A percentile compares a stretch with the other conserved stretches of the same genome.
Evolutionary conservation across 2,888 invertebrate species (phyloP).

Genomic region (Beris chalybata): DNA sequence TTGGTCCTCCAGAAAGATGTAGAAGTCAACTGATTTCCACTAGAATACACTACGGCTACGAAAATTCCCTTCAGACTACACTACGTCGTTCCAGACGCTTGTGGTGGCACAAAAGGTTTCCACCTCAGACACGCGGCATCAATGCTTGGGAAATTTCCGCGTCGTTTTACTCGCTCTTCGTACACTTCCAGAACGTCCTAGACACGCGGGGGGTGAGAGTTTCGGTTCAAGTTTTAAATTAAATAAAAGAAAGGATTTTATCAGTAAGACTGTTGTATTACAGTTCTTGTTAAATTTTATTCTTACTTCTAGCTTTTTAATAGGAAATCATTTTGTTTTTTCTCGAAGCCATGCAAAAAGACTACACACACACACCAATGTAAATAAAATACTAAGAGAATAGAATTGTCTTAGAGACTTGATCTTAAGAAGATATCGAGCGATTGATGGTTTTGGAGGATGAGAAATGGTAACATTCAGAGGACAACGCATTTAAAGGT

Average conservation of each 20-base stretch:
- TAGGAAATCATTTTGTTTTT: too few relatives aligned
- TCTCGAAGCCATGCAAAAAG: too few relatives aligned
- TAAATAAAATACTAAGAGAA: too few relatives aligned
- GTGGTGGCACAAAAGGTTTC: conserved; percentile 74
- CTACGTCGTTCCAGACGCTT: conserved; percentile 41
- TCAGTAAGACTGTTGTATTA: background rate
- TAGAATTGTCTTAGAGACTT: too few relatives aligned
- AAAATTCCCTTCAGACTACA: conserved; percentile 17
- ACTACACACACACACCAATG: too few relatives aligned
- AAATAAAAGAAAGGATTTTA: background rate
- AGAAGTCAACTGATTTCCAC: background rate
- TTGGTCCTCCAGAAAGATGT: conserved; percentile 17
- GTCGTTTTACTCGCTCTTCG: conserved; percentile 76
- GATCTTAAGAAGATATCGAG: too few relatives aligned
- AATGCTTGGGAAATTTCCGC: conserved; percentile 82
- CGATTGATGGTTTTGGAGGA: background rate
- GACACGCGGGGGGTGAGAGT: conserved; percentile 21
- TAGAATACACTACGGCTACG: background rate
- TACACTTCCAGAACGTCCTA: conserved; percentile 94
- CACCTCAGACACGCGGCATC: conserved; percentile 86
- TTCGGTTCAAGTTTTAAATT: too few relatives aligned
- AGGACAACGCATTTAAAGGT: background rate
- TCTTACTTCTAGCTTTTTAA: background rate
- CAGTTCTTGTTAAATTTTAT: background rate
- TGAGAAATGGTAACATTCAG: background rate